Evolutionary conservation across 2,888 invertebrate species (phyloP).

Genomic region (Papilio demoleus): DNA sequence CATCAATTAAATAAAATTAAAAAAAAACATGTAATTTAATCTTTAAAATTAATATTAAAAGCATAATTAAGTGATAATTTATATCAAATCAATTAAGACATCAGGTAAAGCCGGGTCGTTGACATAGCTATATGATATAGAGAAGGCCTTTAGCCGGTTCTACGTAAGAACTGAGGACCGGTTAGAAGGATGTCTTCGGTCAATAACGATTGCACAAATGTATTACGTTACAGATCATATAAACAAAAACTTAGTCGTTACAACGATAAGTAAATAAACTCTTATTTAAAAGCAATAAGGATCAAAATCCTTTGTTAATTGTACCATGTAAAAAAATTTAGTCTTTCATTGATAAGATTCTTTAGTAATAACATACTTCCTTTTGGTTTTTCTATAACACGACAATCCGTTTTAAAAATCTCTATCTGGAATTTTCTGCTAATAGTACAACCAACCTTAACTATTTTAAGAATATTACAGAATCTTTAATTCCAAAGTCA

Average conservation of each 20-base stretch:
- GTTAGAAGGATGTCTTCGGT: constrained; percentile 36
- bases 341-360: constrained; percentile 26
- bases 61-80: neutral
- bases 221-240: constrained; percentile 33
- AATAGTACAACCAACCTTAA: too few species aligned
- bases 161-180: constrained; percentile 29
- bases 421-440: neutral
- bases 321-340: neutral
- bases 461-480: too few species aligned
- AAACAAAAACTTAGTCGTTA: constrained; percentile 17
- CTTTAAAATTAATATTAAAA: neutral
- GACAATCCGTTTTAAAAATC: neutral
- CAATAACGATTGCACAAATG: constrained; percentile 33
- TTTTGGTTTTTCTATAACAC: neutral
- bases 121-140: constrained; percentile 28
- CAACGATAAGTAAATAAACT: neutral
- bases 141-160: constrained; percentile 29
- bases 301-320: constrained; percentile 1
- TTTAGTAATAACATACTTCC: neutral
- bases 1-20: too few species aligned
- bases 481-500: constrained; percentile 1
- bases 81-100: neutral
- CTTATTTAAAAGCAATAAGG: neutral
- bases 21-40: too few species aligned
- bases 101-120: constrained; percentile 19